Conservation (phyloP, 1,140 invertebrate species). For the Bombus consobrinus region DNA sequence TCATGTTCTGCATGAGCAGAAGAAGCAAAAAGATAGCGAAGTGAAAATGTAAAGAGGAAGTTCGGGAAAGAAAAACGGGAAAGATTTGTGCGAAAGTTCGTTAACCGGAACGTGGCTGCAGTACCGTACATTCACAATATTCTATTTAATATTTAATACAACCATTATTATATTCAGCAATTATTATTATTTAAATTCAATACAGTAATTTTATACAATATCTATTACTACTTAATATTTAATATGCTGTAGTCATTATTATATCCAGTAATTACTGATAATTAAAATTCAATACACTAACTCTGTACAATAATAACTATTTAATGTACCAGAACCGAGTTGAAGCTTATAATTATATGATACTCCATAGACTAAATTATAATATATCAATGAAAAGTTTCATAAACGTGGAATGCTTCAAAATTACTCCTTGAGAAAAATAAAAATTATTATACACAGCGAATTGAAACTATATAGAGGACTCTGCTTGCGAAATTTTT, state of each 20-base stretch:
- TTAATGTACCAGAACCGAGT: neutral
- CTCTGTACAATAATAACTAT: neutral
- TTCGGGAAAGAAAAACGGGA: too few species aligned
- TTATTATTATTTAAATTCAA: conserved; percentile 1
- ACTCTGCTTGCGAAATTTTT: neutral
- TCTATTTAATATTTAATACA: neutral
- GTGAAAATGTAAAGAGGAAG: too few species aligned
- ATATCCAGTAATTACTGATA: neutral
- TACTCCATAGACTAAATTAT: neutral
- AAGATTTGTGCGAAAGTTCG: too few species aligned
- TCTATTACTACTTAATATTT: neutral
- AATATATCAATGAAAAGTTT: neutral
- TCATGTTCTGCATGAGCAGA: too few species aligned
- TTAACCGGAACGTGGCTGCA: too few species aligned
- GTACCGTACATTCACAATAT: too few species aligned
- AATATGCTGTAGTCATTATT: neutral
- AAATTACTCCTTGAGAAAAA: neutral
- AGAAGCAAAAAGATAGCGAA: too few species aligned
- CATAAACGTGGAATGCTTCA: neutral
- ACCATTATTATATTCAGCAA: neutral
- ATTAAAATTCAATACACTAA: too few species aligned
- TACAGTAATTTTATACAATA: neutral
- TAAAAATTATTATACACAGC: neutral
- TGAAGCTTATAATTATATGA: neutral
- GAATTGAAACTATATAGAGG: neutral